phyloP scores from a whole-genome alignment of 2,888 invertebrate species.

The Phorcus lineatus region DNA sequence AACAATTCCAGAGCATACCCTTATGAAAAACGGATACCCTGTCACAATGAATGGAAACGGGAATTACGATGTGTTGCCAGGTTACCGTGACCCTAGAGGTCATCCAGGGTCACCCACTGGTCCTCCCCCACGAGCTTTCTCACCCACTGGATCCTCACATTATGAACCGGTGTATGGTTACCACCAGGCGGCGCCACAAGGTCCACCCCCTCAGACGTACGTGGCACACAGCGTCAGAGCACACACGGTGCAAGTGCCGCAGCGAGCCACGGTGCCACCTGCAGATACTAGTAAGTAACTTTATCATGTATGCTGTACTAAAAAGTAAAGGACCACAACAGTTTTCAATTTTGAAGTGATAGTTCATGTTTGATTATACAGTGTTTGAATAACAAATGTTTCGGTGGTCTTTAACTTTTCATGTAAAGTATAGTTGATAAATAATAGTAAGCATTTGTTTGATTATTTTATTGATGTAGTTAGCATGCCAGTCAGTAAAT shows the following conservation, averaged over 20 bases:
- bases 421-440: too few relatives aligned
- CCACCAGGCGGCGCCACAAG: slow-evolving; percentile 38
- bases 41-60: slow-evolving; percentile 29
- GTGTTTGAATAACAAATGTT: background rate
- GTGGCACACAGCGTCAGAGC: slow-evolving; percentile 60
- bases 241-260: slow-evolving; percentile 53
- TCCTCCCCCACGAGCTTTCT: slow-evolving; percentile 39
- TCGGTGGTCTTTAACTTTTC: too few relatives aligned
- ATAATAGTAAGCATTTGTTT: too few relatives aligned
- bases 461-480: too few relatives aligned
- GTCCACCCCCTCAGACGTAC: slow-evolving; percentile 54
- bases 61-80: slow-evolving; percentile 34
- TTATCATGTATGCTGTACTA: too few relatives aligned
- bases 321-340: too few relatives aligned
- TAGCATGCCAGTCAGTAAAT: too few relatives aligned
- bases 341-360: background rate
- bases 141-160: slow-evolving; percentile 27
- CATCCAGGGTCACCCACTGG: slow-evolving; percentile 29
- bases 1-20: slow-evolving; percentile 67
- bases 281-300: slow-evolving; percentile 44
- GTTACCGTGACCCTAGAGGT: background rate
- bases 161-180: slow-evolving; percentile 34
- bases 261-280: slow-evolving; percentile 52
- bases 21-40: slow-evolving; percentile 50
- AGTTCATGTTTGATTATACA: background rate